Base-by-base conservation (phyloP, 2,113 vertebrate species). In the Chunga burmeisteri region DNA sequence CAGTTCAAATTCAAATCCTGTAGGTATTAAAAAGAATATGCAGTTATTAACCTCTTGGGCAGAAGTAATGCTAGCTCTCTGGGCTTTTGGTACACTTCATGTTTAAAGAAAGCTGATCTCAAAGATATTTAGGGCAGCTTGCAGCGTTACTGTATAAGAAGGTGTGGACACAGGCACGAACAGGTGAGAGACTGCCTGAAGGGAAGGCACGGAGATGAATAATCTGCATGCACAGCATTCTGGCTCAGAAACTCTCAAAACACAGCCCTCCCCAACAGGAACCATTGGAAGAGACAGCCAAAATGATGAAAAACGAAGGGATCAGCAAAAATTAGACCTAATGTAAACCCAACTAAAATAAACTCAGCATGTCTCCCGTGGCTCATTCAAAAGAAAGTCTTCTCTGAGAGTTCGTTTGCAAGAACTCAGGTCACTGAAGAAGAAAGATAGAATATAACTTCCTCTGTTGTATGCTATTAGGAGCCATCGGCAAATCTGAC, bases 301-400 rank as follows among this genome's bases (percentile, higher is more conserved):
- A 88, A 91, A 95, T 61, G 49, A 72, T 93, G 81, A 94, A 91
- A 96, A 97, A 95, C 80, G 62, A 96, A 93, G 58, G 49, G 78
- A 93, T 90, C 91, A 87, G 95, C 94, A 94, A 92, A 95, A 97
- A 94, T 58, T 66, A 80, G 82, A 65, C 72, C 82, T 81, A 95
- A 92, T 93, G 80, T 68, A 82, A 96, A 90, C 90, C 50, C 53
- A 95, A 40, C 68, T 62, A 46, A 95, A 95, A 94, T 84, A 94
- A 97, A 93, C 94, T 91, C 97, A 91, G 88, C 93, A n/a, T 19
- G 94, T 80, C 61, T 94, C 78, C 81, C 42, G 50, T 68, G 56
- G 94, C 88, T 93, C 79, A 55, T 80, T 94, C 90, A 93, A 93
- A 75, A 61, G 81, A 47, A 72, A 25, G 40, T 92, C 80, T 63